Base-by-base conservation (phyloP, 2,113 vertebrate species). In the Pangasianodon gigas region DNA sequence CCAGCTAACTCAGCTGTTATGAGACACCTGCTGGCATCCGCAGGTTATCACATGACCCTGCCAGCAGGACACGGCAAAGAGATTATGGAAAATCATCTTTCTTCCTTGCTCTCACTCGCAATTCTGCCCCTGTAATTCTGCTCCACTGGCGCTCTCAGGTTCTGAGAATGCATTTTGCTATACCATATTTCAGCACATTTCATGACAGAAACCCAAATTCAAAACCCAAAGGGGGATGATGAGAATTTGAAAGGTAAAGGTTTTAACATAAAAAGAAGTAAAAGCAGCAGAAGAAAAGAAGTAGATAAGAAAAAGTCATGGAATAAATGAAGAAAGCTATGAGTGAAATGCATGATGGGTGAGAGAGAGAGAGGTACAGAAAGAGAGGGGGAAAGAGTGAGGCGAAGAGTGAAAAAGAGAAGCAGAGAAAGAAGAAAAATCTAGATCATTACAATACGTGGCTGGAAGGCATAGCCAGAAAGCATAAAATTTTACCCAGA, bases 11-110 rank as follows among this genome's bases (percentile, higher is more conserved):
- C 24, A 8, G 62, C 48, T 84, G 81, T 74, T 89, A 52, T 58
- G 81, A 84, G 88, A 60, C 54, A 89, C 81, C 82, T 89, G 82
- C 88, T 85, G 54, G 67, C 41, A 85, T 89, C 69, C 21, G 37
- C 82, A 85, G 81, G 88, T 86, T 62, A 85, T 89, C 26, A 89
- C 82, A 85, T n/a, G 51, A 62, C 19, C 67, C 81, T 84, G 18
- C 88, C 54, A 89, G 77, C 44, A 88, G 75, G 77, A 67, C 77
- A 81, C 54, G 75, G 32, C 19, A 26, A 46, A 48, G 60, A 67
- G 58, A 67, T 82, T 88, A 65, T 10, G 7, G 41, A 29, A 79
- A 80, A 81, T 9, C 16, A 44, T 18, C 10, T 29, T 29, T 87
- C 54, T 62, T 58, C 46, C 14, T 41, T 62, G 14, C 51, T 58